phyloP scores from a whole-genome alignment of 2,888 invertebrate species.

The Drosophila incognita region DNA sequence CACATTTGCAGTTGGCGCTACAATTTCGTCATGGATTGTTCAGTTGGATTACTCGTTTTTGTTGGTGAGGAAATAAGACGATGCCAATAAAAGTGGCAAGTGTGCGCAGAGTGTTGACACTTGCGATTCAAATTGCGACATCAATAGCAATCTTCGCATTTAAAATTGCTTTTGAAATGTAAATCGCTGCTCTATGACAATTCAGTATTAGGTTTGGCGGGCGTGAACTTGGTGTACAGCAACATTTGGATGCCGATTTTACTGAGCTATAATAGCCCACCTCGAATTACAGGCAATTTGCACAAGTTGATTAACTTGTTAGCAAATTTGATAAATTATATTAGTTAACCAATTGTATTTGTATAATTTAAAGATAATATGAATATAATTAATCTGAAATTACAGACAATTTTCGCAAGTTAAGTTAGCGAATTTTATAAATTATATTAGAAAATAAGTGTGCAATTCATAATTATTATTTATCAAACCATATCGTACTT shows the following conservation, averaged over 20 bases:
- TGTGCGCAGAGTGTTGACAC: conserved; percentile 63
- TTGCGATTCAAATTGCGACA: conserved; percentile 52
- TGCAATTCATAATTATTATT: neutral
- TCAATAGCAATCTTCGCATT: conserved; percentile 29
- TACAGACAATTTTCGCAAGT: neutral
- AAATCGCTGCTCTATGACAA: conserved; percentile 1
- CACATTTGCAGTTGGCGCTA: conserved; percentile 50
- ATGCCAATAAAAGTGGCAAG: conserved; percentile 46
- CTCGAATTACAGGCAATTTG: neutral
- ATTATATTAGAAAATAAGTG: neutral
- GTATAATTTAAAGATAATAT: neutral
- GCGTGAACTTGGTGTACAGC: conserved; percentile 42
- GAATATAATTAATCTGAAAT: neutral
- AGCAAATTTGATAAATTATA: neutral
- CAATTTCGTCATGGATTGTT: conserved; percentile 59
- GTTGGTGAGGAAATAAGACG: conserved; percentile 55
- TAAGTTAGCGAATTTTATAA: neutral
- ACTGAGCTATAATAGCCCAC: neutral
- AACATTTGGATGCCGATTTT: neutral
- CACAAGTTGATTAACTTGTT: neutral
- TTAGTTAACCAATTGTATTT: neutral
- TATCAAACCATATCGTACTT: neutral
- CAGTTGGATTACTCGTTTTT: conserved; percentile 29
- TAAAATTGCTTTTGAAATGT: conserved; percentile 21
- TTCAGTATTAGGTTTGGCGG: neutral